Conservation (phyloP, 1,140 invertebrate genomes). For the Bacillus rossius region DNA sequence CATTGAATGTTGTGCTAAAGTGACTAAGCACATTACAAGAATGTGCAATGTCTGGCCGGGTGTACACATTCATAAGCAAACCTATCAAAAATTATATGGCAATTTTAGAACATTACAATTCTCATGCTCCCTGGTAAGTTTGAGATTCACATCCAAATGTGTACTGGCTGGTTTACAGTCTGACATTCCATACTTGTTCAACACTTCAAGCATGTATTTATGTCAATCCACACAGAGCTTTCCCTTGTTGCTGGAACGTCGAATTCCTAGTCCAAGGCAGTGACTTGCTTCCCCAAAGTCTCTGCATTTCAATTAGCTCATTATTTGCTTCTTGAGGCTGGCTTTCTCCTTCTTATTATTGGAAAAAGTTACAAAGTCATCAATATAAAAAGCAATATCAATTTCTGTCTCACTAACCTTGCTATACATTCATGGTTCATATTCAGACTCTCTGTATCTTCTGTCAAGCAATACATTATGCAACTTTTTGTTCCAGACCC, state of each 20-base stretch:
- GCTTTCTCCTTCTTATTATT: slow-evolving; percentile 18
- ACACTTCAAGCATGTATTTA: slow-evolving; percentile 23
- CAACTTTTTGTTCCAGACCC: slow-evolving; percentile 17
- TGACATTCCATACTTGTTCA: slow-evolving; percentile 31
- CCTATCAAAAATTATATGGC: slow-evolving; percentile 34
- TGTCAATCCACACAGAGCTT: slow-evolving; percentile 18
- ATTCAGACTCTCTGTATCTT: slow-evolving; percentile 22
- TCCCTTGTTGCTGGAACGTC: slow-evolving; percentile 11
- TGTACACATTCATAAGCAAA: slow-evolving; percentile 37
- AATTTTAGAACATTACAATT: slow-evolving; percentile 13
- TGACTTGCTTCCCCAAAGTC: slow-evolving; percentile 21
- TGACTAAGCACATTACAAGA: slow-evolving; percentile 41
- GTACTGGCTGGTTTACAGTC: slow-evolving; percentile 25
- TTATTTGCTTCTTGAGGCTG: slow-evolving; percentile 21
- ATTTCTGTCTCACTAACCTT: slow-evolving; percentile 18
- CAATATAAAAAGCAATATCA: slow-evolving; percentile 34
- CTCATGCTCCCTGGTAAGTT: slow-evolving; percentile 13
- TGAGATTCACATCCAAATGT: slow-evolving; percentile 23
- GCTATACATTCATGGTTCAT: slow-evolving; percentile 36
- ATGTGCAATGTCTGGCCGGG: slow-evolving; percentile 44
- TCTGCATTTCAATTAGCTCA: slow-evolving; percentile 25
- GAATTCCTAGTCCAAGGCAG: slow-evolving; percentile 24
- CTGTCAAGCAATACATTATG: slow-evolving; percentile 17
- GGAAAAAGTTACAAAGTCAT: slow-evolving; percentile 35
- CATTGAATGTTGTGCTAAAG: slow-evolving; percentile 36